These are phyloP conservation scores for Brachycybe producta DNA, from an alignment of 2,888 invertebrate species.

Conservation along the genomic window DNA sequence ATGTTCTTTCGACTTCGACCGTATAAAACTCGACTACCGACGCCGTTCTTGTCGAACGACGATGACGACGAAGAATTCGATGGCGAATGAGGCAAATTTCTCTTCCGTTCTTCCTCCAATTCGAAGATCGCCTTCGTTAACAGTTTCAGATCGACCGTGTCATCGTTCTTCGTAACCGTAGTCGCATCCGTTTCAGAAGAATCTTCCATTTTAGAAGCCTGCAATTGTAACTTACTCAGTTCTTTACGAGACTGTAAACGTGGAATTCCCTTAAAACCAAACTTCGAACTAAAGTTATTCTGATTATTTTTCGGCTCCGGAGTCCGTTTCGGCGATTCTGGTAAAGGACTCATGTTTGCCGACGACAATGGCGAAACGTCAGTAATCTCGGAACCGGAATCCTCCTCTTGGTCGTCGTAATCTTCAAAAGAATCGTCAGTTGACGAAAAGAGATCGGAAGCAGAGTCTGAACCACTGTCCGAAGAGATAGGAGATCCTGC, in stretches of 20 bases:
- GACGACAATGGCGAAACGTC: constrained; percentile 21
- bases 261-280: background rate
- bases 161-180: background rate
- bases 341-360: constrained; percentile 19
- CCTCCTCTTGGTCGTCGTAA: constrained; percentile 8
- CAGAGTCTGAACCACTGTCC: constrained; percentile 1
- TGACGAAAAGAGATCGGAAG: constrained; percentile 6
- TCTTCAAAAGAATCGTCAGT: background rate
- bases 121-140: constrained; percentile 17
- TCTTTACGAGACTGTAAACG: background rate
- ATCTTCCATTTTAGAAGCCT: background rate
- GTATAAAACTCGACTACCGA: background rate
- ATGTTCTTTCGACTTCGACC: constrained; percentile 28
- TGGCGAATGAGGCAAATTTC: background rate
- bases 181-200: background rate
- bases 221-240: background rate
- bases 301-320: constrained; percentile 2
- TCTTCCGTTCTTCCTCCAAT: constrained; percentile 10
- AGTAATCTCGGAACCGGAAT: constrained; percentile 18
- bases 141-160: constrained; percentile 11
- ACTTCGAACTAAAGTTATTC: background rate
- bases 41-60: background rate
- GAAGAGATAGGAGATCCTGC: too few species aligned
- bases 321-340: constrained; percentile 15
- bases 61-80: background rate